Base-by-base conservation (phyloP, 2,113 vertebrate species). In the Xiphophorus couchianus region DNA sequence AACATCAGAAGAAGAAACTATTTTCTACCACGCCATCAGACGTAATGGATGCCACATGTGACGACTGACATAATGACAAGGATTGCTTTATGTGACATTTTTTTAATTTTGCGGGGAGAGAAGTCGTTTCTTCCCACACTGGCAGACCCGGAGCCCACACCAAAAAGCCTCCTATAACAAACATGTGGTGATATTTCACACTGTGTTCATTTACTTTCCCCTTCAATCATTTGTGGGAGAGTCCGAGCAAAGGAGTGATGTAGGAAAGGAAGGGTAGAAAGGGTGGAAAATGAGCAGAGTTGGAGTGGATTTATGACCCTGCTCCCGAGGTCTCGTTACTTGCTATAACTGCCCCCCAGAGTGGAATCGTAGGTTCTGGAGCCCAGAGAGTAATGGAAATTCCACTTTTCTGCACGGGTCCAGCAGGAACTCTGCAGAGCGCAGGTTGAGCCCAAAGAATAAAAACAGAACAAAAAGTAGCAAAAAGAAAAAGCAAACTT, bases 301-400 rank as follows among this genome's bases (percentile, higher is more conserved):
- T 81, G 87, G 71, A 77, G 77, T 92, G 89, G 92, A 93, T 94
- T 94, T 93, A 94, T 89, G 92, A 81, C 73, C 77, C 84, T 91
- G 88, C 88, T 93, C 90, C 87, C 83, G 61, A 76, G 90, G 84
- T 88, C 92, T 90, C 87, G 89, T 92, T 93, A 91, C 90, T 91
- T 74, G 87, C 90, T 91, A 84, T 91, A 93, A 94, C 92, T 86
- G 91, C 90, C 88, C 94, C 92, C 93, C 88, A 85, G 91, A 92
- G 93, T 90, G 74, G 85, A 84, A 90, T 89, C 74, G 82, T 62
- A 31, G 77, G 91, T 87, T 86, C 91, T 74, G 84, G 78, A 87
- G 88, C 80, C 84, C 85, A 27, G 74, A 83, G 85, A 86, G 84
- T 91, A 93, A 94, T 92, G 90, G 90, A 93, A 94, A 93, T 66